Conservation (phyloP, 2,113 vertebrate genomes). For the Conger conger region DNA sequence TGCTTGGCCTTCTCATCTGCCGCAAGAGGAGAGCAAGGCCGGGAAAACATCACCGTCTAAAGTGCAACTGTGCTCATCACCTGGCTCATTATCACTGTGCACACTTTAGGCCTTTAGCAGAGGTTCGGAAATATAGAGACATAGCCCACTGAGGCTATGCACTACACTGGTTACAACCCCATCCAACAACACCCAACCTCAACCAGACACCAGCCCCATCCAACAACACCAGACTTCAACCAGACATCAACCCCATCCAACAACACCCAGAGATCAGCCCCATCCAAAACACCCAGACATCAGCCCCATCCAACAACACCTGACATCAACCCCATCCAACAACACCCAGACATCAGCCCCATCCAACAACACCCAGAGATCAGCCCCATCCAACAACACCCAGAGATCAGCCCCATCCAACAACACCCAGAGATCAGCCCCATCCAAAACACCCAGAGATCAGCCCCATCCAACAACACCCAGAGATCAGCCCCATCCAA, state of each 20-base stretch:
- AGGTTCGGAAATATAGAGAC: background rate
- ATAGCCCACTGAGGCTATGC: too few relatives aligned
- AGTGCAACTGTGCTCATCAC: too few relatives aligned
- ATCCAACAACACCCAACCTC: too few relatives aligned
- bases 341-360: too few relatives aligned
- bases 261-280: background rate
- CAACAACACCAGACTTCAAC: background rate
- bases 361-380: too few relatives aligned
- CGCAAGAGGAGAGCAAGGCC: conserved; percentile 24
- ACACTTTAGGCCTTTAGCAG: too few relatives aligned
- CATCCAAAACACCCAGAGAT: too few relatives aligned
- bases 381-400: background rate
- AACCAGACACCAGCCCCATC: background rate
- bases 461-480: background rate
- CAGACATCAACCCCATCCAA: background rate
- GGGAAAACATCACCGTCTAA: background rate
- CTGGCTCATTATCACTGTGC: too few relatives aligned
- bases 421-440: background rate
- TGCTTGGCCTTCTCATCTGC: conserved; percentile 72
- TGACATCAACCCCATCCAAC: too few relatives aligned
- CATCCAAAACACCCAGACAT: background rate
- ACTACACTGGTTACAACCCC: too few relatives aligned
- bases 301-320: too few relatives aligned
- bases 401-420: background rate
- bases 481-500: background rate